Base-by-base conservation (phyloP, 2,113 vertebrate genomes). In the Forbesichthys papilliferus region DNA sequence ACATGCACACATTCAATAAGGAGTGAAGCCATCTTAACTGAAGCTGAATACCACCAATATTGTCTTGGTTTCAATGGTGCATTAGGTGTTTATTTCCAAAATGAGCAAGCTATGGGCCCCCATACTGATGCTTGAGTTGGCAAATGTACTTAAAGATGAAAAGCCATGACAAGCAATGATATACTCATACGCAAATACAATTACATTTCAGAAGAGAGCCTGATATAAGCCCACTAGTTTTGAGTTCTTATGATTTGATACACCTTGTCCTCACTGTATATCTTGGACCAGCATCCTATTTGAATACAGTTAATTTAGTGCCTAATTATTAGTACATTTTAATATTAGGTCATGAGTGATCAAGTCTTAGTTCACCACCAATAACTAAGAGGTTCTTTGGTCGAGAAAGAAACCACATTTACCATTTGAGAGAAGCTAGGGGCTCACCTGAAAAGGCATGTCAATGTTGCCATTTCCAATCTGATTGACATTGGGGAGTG, bases 401-500 rank as follows among this genome's bases (percentile, higher is more conserved):
- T 77, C 34, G 73, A 88, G 65, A 84, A 80, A 68, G 87, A 72
- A 85, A 80, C 78, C 55, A 53, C 55, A 79, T 84, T 88, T 74
- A 86, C 79, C 84, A 87, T 77, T 85, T 73, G 51, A 86, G 81
- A 90, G 83, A 87, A 80, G 83, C 90, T 90, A 87, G 84, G 84
- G 84, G 91, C 95, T 96, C 92, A 99, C 97, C 98, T 99, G 98
- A 93, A 99, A 99, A 87, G 98, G 93, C 86, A 99, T 94, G 89
- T 99, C 97, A 94, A 95, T 94, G 79, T 93, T 93, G 90, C 96
- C 93, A 91, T 94, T 98, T 83, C 97, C 98, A 80, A 99, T 96
- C 94, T 99, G 98, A 88, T 99, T 99, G 90, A 99, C 98, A 76
- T 99, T 99, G 93, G 98, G 98, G 92, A 99, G 91, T 64, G 98